These are phyloP conservation scores for Cydia fagiglandana DNA, from an alignment of 1,140 invertebrate species.

Conservation along the genomic window DNA sequence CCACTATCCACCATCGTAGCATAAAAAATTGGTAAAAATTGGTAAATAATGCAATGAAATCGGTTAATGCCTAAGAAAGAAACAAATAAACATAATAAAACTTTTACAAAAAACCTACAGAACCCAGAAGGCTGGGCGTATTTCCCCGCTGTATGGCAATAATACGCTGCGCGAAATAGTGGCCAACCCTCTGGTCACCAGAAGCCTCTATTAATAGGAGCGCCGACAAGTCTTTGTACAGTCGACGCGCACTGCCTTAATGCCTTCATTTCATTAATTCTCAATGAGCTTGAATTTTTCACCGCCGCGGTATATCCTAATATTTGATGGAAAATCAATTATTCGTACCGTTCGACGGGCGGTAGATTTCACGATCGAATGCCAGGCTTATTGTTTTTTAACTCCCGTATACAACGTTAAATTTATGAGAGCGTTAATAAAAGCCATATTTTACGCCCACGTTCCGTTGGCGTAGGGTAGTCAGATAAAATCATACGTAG, in stretches of 20 bases:
- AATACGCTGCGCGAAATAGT: too few species aligned
- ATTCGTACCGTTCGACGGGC: slow-evolving; percentile 4
- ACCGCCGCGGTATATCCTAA: background rate
- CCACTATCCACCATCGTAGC: too few species aligned
- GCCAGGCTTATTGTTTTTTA: slow-evolving; percentile 19
- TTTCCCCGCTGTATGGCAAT: too few species aligned
- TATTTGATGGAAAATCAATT: slow-evolving; percentile 11
- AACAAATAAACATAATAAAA: too few species aligned
- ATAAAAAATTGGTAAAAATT: background rate
- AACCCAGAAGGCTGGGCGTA: too few species aligned
- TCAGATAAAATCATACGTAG: slow-evolving; percentile 12
- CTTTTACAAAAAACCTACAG: too few species aligned
- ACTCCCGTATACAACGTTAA: background rate
- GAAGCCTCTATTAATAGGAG: too few species aligned
- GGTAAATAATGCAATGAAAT: background rate
- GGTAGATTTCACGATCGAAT: slow-evolving; percentile 10
- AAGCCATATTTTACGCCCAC: slow-evolving; percentile 16
- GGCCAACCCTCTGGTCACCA: too few species aligned
- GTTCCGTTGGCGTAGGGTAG: background rate
- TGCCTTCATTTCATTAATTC: background rate
- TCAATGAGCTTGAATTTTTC: background rate
- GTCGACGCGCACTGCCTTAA: too few species aligned
- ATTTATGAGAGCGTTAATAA: slow-evolving; percentile 21
- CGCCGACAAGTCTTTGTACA: too few species aligned
- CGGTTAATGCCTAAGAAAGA: background rate